Conservation (phyloP, 2,797 vertebrate species). For the Coregonus ussuriensis region DNA sequence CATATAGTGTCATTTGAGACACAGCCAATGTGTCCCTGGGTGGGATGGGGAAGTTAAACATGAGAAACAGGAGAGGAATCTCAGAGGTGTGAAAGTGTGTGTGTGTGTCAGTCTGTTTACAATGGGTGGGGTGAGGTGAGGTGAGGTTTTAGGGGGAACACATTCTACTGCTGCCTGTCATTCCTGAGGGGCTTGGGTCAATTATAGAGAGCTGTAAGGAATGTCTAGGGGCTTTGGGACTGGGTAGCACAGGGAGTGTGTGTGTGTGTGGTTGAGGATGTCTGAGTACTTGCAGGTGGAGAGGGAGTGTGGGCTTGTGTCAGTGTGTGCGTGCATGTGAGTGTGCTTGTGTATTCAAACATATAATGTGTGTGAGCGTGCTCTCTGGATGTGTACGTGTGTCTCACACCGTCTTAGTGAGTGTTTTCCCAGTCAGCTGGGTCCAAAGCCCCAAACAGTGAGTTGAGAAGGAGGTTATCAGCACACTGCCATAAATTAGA, state of each 20-base stretch:
- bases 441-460: not conserved
- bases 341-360: not conserved
- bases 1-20: too few relatives aligned
- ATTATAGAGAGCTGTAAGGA: slow-evolving; percentile 37
- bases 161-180: slow-evolving; percentile 30
- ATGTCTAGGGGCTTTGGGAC: slow-evolving; percentile 30
- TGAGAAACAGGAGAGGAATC: not conserved
- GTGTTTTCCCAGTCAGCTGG: slow-evolving; percentile 3
- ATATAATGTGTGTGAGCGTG: not conserved
- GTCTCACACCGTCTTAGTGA: slow-evolving; percentile 1
- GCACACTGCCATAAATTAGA: not conserved
- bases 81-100: slow-evolving; percentile 4
- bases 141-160: slow-evolving; percentile 8
- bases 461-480: not conserved
- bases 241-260: slow-evolving; percentile 1
- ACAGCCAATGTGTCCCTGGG: slow-evolving; percentile 3
- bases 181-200: slow-evolving; percentile 39
- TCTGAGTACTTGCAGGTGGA: slow-evolving; percentile 4
- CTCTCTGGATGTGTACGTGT: not conserved
- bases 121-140: not conserved
- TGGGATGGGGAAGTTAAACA: slow-evolving; percentile 1
- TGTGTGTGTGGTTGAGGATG: slow-evolving; percentile 5
- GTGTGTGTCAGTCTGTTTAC: not conserved
- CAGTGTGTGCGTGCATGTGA: not conserved
- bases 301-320: not conserved